Base-by-base conservation (phyloP, 1,140 invertebrate species). In the Triops cancriformis region DNA sequence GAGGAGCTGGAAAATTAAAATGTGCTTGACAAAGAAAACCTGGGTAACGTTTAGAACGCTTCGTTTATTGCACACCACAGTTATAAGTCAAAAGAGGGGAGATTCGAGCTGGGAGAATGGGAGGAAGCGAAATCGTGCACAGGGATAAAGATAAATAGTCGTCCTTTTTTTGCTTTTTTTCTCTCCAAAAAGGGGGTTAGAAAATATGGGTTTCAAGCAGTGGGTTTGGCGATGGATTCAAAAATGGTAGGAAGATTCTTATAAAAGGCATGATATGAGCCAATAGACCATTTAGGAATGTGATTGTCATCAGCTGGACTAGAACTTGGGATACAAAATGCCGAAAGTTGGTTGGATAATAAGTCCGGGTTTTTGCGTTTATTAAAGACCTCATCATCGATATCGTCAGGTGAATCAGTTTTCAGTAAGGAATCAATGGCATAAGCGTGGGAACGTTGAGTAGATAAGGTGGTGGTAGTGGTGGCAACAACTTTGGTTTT, bases 1-100 rank as follows among this genome's bases (percentile, higher is more conserved):
- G 51, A 18, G 23, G 51, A 64, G 51, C n/a, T 64, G n/a, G 73
- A 41, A 43, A 64, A 77, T 41, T 37, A 23, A 73, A 77, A 73
- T 72, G 11, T 23, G 26, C 31, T 37, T 28, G 42, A 77, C 27
- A n/a, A 75, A 23, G 74, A 75, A 41, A n/a, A 75, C 41, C 37
- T 4, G 23, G 74, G 74, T 75, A 26, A 45, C 74, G 74, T 75
- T 74, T 31, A 74, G 14, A 74, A 74, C 31, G 31, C 27, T 41
- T 74, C 73, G 10, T 74, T 26, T 64, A 64, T 64, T 64, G 51
- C 51, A 64, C 51, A 64, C 51, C 51, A 64, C 51, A 64, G 51
- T 64, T 18, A 64, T 23, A 64, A 64, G 51, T 64, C 51, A 64
- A 64, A 64, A 64, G 23, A 9, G 51, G 18, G 18, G 51, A 64